Base-by-base conservation (phyloP, 2,888 invertebrate genomes). In the Yponomeuta plumbellus region DNA sequence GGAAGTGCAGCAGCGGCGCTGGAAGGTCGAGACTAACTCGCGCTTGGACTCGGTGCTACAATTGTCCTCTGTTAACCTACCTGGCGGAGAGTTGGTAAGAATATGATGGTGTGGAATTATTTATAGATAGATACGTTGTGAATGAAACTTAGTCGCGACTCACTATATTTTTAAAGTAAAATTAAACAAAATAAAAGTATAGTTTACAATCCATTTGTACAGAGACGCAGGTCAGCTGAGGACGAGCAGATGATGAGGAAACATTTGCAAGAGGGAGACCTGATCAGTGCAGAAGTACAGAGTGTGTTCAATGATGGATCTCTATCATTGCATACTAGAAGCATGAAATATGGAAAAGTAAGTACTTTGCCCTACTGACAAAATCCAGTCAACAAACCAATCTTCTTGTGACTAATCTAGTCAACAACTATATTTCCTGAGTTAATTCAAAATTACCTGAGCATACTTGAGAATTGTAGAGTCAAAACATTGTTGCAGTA, bases 231-330 rank as follows among this genome's bases (percentile, higher is more conserved):
- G 78, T 97, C 97, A 4, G 96, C 95, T 6, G 98, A 99, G 91
- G 99, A 99, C 92, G 99, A 99, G 83, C 96, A 98, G 80, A 96
- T 97, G 93, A 99, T 99, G 99, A 92, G 99, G 66, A 95, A 96
- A 71, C 98, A 98, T 83, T 89, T 99, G 64, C 95, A 96, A 81
- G 98, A 98, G 86, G 98, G 98, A 21, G 99, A 99, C 87, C 92
- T 99, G 0, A 97, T 99, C 69, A 98, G 98, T 87, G 99, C 99
- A 6, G 99, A 99, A 92, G 99, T 99, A 0, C 98, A 99, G 80
- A 97, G 95, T 80, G 94, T 98, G 6, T 97, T 95, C 80, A 93
- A 95, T 66, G 99, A 99, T 88, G 98, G 99, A 1, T 94, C 97
- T 0, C 86, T 99, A 21, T 97, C 98, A 0, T 86, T 99, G 17